Conservation (phyloP, 2,888 invertebrate species). For the Ochropleura plecta region DNA sequence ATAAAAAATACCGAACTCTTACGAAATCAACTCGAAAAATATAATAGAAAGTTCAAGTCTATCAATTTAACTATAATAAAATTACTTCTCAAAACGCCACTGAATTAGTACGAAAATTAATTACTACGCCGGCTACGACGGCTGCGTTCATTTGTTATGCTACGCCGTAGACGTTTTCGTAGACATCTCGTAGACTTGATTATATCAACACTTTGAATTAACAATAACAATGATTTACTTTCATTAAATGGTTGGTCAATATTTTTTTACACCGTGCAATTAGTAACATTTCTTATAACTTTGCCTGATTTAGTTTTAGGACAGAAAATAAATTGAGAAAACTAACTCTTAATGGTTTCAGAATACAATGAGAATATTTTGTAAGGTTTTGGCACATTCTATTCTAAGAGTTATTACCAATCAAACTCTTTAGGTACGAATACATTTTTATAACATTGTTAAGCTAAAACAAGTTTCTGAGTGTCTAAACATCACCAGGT, state of each 20-base stretch:
- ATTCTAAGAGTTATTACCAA: background rate
- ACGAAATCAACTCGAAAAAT: constrained; percentile 8
- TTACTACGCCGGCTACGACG: constrained; percentile 51
- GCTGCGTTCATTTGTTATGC: constrained; percentile 67
- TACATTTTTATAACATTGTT: background rate
- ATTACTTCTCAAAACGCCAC: constrained; percentile 38
- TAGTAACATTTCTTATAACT: background rate
- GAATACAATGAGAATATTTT: background rate
- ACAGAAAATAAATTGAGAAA: background rate
- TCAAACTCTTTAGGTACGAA: background rate
- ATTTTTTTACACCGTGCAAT: background rate
- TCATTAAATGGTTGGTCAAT: background rate
- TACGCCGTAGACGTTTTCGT: constrained; percentile 72
- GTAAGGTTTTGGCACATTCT: background rate
- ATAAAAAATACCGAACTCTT: background rate
- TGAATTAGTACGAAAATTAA: constrained; percentile 63
- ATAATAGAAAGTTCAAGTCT: constrained; percentile 1
- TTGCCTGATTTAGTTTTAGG: background rate
- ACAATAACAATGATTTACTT: constrained; percentile 14
- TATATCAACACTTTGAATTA: constrained; percentile 61
- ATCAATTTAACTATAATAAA: constrained; percentile 50
- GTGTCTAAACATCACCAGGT: background rate
- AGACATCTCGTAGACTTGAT: constrained; percentile 68
- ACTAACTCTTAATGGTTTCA: background rate
- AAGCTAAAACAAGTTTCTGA: background rate